phyloP scores from a whole-genome alignment of 2,888 invertebrate species.

The Drosophila nr. perissopoda region DNA sequence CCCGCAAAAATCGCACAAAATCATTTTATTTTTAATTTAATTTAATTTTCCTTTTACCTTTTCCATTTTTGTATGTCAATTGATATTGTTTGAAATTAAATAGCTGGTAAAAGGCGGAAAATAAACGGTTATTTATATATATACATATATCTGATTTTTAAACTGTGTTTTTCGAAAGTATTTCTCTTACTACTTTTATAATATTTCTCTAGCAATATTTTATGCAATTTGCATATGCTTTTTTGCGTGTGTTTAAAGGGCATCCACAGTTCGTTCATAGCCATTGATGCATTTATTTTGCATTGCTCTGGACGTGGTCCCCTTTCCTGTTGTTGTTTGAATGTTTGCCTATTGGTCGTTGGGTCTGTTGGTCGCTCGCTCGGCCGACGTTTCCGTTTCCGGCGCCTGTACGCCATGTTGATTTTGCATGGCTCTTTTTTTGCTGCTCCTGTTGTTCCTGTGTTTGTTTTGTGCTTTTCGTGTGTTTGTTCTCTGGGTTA shows the following conservation, averaged over 20 bases:
- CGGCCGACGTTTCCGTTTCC: slow-evolving; percentile 80
- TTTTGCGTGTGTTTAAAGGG: slow-evolving; percentile 9
- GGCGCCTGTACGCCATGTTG: slow-evolving; percentile 77
- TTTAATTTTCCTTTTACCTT: no score
- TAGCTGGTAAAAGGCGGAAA: neutral
- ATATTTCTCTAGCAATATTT: neutral
- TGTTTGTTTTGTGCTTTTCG: slow-evolving; percentile 27
- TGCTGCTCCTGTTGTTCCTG: slow-evolving; percentile 54
- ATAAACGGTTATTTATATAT: no score
- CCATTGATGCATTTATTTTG: slow-evolving; percentile 21
- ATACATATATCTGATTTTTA: no score
- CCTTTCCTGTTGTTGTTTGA: slow-evolving; percentile 54
- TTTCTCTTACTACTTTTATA: neutral
- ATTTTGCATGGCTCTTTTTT: slow-evolving; percentile 63
- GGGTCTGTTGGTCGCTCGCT: slow-evolving; percentile 37
- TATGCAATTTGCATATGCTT: neutral
- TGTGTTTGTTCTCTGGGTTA: slow-evolving; percentile 68
- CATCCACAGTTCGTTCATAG: slow-evolving; percentile 11
- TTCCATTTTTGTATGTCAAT: neutral
- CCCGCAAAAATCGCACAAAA: neutral
- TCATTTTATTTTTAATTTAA: neutral
- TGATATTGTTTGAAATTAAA: neutral
- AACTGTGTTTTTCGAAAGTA: neutral
- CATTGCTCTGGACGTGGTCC: slow-evolving; percentile 32
- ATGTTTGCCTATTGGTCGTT: slow-evolving; percentile 72